Evolutionary conservation across 2,113 vertebrate genomes (phyloP).

Genomic region (Odocoileus virginianus): DNA sequence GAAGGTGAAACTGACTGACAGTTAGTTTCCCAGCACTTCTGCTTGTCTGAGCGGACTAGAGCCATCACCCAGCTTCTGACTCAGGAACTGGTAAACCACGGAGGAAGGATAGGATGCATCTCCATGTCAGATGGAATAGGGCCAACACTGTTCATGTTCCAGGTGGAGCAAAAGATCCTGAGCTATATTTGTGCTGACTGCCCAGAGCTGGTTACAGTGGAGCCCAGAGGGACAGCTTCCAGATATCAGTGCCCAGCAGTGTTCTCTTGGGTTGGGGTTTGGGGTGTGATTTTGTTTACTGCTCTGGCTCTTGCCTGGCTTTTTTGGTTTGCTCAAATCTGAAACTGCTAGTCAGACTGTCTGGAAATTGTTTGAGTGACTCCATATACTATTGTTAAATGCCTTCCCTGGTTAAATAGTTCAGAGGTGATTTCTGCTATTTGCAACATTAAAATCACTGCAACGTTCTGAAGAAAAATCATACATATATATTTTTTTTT

Average conservation of each 20-base stretch:
- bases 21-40: not conserved
- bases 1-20: not conserved
- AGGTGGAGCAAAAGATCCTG: not conserved
- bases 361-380: not conserved
- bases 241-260: not conserved
- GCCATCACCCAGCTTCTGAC: not conserved
- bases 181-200: no score
- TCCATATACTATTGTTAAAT: not conserved
- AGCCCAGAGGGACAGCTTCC: not conserved
- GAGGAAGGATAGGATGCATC: not conserved
- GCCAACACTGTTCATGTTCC: not conserved
- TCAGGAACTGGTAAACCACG: not conserved
- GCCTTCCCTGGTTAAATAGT: not conserved
- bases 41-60: not conserved
- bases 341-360: not conserved
- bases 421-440: not conserved
- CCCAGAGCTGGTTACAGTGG: accelerated
- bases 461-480: not conserved
- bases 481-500: not conserved
- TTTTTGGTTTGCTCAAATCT: not conserved
- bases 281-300: not conserved
- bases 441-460: not conserved
- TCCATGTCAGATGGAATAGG: not conserved
- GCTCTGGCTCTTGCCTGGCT: not conserved
- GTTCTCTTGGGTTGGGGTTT: not conserved